Evolutionary conservation across 1,140 invertebrate species (phyloP).

Genomic region (Drosophila serrata): DNA sequence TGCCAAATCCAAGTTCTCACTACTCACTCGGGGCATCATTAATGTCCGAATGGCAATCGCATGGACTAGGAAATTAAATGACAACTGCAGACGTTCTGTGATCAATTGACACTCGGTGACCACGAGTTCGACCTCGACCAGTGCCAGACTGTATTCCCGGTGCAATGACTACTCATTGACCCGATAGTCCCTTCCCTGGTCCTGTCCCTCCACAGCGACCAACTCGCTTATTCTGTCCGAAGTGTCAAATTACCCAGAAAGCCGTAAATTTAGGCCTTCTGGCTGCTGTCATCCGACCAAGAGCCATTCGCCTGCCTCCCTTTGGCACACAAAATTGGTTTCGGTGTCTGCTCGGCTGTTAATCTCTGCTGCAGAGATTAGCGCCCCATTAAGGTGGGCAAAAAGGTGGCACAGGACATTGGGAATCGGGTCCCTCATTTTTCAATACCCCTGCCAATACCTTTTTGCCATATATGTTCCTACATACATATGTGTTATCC

Average conservation of each 20-base stretch:
- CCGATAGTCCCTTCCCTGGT: neutral
- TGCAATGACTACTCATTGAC: slow-evolving; percentile 38
- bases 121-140: slow-evolving; percentile 45
- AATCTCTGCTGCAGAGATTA: slow-evolving; percentile 79
- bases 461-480: slow-evolving; percentile 25
- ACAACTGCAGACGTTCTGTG: slow-evolving; percentile 77
- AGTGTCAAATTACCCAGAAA: slow-evolving; percentile 82
- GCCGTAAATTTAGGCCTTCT: slow-evolving; percentile 78
- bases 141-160: slow-evolving; percentile 17
- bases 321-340: slow-evolving; percentile 64
- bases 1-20: slow-evolving; percentile 25
- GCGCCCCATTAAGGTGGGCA: slow-evolving; percentile 68
- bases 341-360: slow-evolving; percentile 59
- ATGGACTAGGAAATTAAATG: slow-evolving; percentile 70
- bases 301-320: slow-evolving; percentile 33
- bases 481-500: slow-evolving; percentile 57
- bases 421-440: slow-evolving; percentile 41
- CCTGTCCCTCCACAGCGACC: neutral
- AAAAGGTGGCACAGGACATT: slow-evolving; percentile 68
- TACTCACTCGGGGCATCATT: slow-evolving; percentile 48
- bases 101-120: slow-evolving; percentile 74
- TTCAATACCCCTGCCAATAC: slow-evolving; percentile 27
- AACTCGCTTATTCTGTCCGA: slow-evolving; percentile 59
- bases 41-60: slow-evolving; percentile 34
- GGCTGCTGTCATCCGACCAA: slow-evolving; percentile 70